Evolutionary conservation across 2,113 vertebrate species (phyloP).

Genomic region (Podarcis cretensis): DNA sequence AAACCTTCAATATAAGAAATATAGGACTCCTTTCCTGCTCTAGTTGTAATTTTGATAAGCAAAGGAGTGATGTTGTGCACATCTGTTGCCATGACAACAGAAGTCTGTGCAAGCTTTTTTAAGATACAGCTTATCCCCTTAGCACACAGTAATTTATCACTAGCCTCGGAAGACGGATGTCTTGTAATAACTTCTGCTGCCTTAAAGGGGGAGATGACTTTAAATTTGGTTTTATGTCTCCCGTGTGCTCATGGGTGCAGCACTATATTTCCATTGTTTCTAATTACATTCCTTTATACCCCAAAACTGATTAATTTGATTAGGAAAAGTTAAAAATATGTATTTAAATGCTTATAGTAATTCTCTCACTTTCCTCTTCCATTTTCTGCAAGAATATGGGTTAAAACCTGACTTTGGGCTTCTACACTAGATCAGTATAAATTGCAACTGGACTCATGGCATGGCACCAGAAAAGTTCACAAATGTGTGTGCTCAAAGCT

Average conservation of each 20-base stretch:
- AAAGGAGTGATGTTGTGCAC: constrained; percentile 81
- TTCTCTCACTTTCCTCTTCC: not conserved
- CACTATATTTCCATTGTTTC: constrained; percentile 43
- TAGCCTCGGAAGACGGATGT: constrained; percentile 78
- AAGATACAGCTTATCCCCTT: constrained; percentile 85
- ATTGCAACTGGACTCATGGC: not conserved
- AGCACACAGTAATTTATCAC: constrained; percentile 86
- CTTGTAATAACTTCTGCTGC: constrained; percentile 76
- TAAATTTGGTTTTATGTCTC: constrained; percentile 75
- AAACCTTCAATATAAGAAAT: constrained; percentile 54
- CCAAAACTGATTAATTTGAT: constrained; percentile 25
- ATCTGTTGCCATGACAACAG: constrained; percentile 87
- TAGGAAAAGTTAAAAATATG: constrained; percentile 18
- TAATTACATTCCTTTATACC: not conserved
- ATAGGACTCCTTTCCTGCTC: constrained; percentile 55
- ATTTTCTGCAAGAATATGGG: not conserved
- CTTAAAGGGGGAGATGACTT: constrained; percentile 78
- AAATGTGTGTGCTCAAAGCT: too few species aligned
- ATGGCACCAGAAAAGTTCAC: too few species aligned
- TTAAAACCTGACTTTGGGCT: constrained; percentile 1
- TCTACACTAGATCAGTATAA: not conserved
- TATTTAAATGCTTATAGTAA: constrained; percentile 13
- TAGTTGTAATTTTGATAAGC: constrained; percentile 85
- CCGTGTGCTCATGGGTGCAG: constrained; percentile 59
- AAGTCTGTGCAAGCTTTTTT: constrained; percentile 76